These are phyloP conservation scores for Psylliodes chrysocephalus DNA, from an alignment of 2,888 invertebrate genomes.

Conservation along the genomic window DNA sequence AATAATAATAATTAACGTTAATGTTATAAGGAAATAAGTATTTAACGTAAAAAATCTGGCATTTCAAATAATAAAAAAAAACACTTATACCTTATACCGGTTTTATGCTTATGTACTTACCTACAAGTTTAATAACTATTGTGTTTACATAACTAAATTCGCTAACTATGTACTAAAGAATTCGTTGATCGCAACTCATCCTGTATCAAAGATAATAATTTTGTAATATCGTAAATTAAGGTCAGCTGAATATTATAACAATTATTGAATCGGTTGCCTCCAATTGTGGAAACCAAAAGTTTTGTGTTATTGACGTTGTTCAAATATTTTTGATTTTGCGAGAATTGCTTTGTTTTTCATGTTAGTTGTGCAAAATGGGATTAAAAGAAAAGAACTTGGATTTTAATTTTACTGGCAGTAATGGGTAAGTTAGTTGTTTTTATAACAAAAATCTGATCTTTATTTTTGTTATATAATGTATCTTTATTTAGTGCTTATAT, in stretches of 20 bases:
- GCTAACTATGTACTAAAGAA: not conserved
- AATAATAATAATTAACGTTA: no score
- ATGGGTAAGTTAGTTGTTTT: conserved; percentile 8
- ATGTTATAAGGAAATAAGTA: no score
- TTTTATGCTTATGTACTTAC: no score
- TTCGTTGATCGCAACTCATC: not conserved
- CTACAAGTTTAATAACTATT: no score
- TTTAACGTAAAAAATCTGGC: no score
- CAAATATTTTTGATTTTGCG: not conserved
- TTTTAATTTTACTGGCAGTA: not conserved
- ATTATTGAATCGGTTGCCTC: conserved; percentile 1
- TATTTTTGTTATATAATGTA: no score
- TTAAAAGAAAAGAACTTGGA: conserved; percentile 4
- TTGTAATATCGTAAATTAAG: conserved; percentile 13
- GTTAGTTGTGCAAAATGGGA: conserved; percentile 1
- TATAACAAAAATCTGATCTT: no score
- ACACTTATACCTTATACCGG: no score
- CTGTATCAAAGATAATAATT: conserved; percentile 10
- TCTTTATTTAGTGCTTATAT: no score
- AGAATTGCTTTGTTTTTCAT: not conserved
- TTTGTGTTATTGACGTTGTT: conserved; percentile 2
- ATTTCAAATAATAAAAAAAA: no score
- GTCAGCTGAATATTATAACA: conserved; percentile 14
- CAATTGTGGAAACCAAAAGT: not conserved
- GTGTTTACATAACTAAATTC: no score